Base-by-base conservation (phyloP, 2,888 invertebrate species). In the Anoplius nigerrimus region DNA sequence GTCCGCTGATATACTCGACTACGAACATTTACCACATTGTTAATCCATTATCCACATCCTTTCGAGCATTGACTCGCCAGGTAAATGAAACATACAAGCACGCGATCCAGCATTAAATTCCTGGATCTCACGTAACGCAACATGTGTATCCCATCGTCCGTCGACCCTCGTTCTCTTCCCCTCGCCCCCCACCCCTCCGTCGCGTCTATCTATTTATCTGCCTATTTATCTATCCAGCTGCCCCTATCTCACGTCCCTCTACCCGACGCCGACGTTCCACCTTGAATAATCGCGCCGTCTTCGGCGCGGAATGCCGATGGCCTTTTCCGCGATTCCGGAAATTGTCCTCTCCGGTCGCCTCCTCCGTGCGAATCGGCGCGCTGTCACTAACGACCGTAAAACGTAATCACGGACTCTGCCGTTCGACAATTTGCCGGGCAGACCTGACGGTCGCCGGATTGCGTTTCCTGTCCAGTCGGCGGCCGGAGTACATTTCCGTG, bases 381-480 rank as follows among this genome's bases (percentile, higher is more conserved):
- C 43, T 71, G 68, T 70, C 20, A 51, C 42, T 73, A 77, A 71
- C 71, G 52, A 74, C 64, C 64, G 43, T 55, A 54, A 67, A 77
- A 78, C 51, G 65, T 59, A 78, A 76, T 78, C 71, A 75, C 64
- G 67, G 66, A 55, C 64, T 71, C 74, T 48, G 55, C 34, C 61
- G 53, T 63, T 45, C 63, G 45, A 20, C 61, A 45, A 56, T 46
- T 48, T 43, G 59, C 13, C 54, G 58, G 21, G 55, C 61, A 66
- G 56, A 60, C 62, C 43, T 27, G 58, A 20, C 60, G 53, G 24
- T 46, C 43, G 61, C 61, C 55, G 64, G 62, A 68, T 24, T 72
- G 69, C 71, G 75, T 77, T 76, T 76, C 76, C 77, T 71, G 71
- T 67, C 62, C 61, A 62, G 66, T 21, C 69, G 48, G 22, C 20